Conservation (phyloP, 2,113 vertebrate species). For the Marcusenius ussheri region DNA sequence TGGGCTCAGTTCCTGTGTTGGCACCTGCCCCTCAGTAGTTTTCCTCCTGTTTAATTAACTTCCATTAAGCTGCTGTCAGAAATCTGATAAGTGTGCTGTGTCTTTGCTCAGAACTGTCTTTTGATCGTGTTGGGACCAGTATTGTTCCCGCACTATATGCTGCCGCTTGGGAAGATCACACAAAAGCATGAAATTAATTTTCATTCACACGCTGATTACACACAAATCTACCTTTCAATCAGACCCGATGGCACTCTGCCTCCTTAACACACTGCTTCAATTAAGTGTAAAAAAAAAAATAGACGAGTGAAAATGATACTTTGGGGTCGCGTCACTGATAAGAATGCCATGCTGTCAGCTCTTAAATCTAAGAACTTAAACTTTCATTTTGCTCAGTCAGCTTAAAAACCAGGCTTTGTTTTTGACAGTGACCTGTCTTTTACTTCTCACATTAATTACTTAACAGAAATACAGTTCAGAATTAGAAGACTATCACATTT, state of each 20-base stretch:
- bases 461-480: not conserved
- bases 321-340: not conserved
- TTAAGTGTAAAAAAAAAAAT: not conserved
- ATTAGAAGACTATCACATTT: not conserved
- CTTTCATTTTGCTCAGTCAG: not conserved
- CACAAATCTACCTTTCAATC: not conserved
- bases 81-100: not conserved
- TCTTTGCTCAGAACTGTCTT: not conserved
- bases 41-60: not conserved
- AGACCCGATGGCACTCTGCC: not conserved
- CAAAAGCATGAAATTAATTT: slow-evolving; percentile 7
- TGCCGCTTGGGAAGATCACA: not conserved
- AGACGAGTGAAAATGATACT: not conserved
- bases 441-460: not conserved
- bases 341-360: not conserved
- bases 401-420: not conserved
- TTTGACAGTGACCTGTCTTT: not conserved
- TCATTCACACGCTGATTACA: not conserved
- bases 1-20: not conserved
- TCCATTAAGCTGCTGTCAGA: not conserved
- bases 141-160: not conserved
- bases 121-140: not conserved
- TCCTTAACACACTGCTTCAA: not conserved
- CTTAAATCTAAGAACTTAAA: not conserved
- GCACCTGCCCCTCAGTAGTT: not conserved